Conservation (phyloP, 2,888 invertebrate species). For the Orthosia gothica region DNA sequence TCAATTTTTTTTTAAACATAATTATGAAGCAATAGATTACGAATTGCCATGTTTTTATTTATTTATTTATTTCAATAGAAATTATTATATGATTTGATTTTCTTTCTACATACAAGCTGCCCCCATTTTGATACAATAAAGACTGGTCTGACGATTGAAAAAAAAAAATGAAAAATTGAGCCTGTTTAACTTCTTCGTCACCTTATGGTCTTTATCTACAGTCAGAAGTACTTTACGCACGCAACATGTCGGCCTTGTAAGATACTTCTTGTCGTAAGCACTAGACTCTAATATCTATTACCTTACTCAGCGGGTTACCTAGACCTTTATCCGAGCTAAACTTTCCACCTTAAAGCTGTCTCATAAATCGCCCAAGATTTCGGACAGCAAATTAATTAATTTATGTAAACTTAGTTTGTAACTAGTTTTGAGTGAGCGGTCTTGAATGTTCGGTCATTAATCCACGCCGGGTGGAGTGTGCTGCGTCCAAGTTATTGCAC, state of each 20-base stretch:
- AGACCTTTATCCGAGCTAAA: constrained; percentile 12
- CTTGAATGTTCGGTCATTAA: constrained; percentile 60
- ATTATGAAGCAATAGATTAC: too few species aligned
- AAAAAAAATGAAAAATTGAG: too few species aligned
- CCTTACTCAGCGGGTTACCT: constrained; percentile 6
- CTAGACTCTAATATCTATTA: neutral
- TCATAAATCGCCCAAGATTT: constrained; percentile 62
- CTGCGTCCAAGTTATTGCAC: constrained; percentile 43
- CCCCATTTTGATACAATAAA: too few species aligned
- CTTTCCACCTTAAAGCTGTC: constrained; percentile 18
- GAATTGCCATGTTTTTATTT: too few species aligned
- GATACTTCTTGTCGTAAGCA: neutral
- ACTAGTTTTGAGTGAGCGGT: constrained; percentile 47
- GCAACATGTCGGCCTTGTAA: neutral
- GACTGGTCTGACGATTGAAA: too few species aligned
- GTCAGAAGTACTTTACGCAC: too few species aligned
- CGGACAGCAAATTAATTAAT: constrained; percentile 62
- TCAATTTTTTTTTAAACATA: too few species aligned
- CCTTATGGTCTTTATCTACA: too few species aligned
- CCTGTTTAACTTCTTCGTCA: too few species aligned
- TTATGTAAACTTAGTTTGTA: constrained; percentile 56
- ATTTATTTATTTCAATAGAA: too few species aligned
- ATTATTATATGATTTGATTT: too few species aligned
- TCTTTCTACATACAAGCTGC: too few species aligned
- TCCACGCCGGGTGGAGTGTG: constrained; percentile 37